These are phyloP conservation scores for Cerastis leucographa DNA, from an alignment of 2,888 invertebrate genomes.

Conservation along the genomic window DNA sequence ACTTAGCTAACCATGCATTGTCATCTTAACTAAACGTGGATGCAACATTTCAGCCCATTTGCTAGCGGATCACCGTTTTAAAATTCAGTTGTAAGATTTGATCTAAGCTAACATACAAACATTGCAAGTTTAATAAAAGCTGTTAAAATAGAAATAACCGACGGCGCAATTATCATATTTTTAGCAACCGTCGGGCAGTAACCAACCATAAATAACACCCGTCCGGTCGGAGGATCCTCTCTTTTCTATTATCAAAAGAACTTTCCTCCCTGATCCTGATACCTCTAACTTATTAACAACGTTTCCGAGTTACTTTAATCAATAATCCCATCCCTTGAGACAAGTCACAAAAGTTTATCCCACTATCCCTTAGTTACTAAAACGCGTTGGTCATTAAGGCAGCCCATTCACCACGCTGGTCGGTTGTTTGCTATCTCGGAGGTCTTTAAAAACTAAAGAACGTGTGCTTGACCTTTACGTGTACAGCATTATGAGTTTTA, in stretches of 20 bases:
- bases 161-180: not conserved
- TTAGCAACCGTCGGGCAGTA: not conserved
- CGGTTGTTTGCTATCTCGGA: conserved; percentile 41
- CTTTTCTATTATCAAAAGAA: not conserved
- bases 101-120: not conserved
- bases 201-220: not conserved
- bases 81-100: not conserved
- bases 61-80: rapidly evolving
- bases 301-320: not conserved
- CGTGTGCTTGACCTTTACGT: conserved; percentile 53
- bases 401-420: conserved; percentile 37
- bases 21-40: not conserved
- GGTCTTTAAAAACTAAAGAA: conserved; percentile 46
- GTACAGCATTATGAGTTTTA: conserved; percentile 27
- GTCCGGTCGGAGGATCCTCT: not conserved
- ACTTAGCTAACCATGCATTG: not conserved
- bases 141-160: not conserved
- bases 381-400: conserved; percentile 50
- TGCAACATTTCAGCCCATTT: not conserved
- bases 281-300: conserved; percentile 2
- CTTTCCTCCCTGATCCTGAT: not conserved
- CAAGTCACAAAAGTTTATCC: conserved; percentile 2
- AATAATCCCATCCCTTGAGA: not conserved
- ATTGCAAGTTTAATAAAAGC: too few species aligned
- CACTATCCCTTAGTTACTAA: conserved; percentile 28